Evolutionary conservation across 2,888 invertebrate species (phyloP), one percentile per base, ranked within the genome.

Genomic region (Congeria kusceri): DNA sequence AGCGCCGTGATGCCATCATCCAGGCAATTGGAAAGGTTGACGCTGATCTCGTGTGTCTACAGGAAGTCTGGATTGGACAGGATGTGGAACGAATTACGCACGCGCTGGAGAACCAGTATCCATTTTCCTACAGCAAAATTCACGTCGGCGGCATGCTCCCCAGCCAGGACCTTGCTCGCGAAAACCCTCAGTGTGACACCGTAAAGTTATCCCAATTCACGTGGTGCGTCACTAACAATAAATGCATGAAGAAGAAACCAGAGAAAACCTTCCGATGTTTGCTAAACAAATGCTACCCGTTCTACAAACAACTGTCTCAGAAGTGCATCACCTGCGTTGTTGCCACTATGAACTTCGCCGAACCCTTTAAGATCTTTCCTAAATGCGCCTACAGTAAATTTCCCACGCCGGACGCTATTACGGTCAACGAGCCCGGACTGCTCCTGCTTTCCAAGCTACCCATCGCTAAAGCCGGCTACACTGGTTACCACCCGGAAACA

Each of bases 41-140:
- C 28, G 78, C 74, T 4, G 78, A 79, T 39, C 66, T 79, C 20
- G 70, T 70, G 15, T 79, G 78, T 32, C 39, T 79, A 7, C 78
- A 79, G 29, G 78, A 79, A 63, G 73, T 79, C 44, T 79, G 78
- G 78, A 66, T 79, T 25, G 78, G 74, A 7, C 65, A 79, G 32
- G 78, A 79, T 58, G 62, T 79, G 9, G 78, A 79, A 46, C n/a
- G 39, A 27, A 56, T 79, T n/a, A 63, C 59, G 1, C 29, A 61
- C 7, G 56, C 47, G n/a, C 49, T 79, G 20, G 23, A 62, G 1
- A 62, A 66, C 23, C 28, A 58, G n/a, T 79, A 79, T 67, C 28
- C 20, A 7, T 67, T 58, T 53, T 74, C 78, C 3, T 56, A 29
- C 28, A 79, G 78, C 32, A 79, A 79, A 58, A 25, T 79, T 1